Evolutionary conservation across 2,797 vertebrate species (phyloP).

Genomic region (Sternarchorhynchus goeldii): DNA sequence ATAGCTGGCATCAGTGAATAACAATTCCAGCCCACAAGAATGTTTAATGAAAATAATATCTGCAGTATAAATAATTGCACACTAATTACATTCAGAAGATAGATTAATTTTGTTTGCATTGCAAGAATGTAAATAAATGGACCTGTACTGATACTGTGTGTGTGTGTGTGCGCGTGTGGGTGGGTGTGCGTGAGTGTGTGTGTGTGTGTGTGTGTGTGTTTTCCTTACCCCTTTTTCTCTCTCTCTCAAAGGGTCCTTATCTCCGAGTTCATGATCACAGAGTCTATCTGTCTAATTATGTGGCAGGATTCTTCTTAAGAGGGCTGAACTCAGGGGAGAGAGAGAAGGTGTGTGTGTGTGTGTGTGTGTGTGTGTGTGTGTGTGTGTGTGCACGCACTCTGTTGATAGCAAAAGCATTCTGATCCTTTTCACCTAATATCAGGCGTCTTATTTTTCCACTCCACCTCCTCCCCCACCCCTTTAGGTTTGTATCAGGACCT

Average conservation of each 20-base stretch:
- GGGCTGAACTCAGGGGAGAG: conserved; percentile 61
- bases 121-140: conserved; percentile 46
- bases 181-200: conserved; percentile 28
- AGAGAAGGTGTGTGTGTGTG: not conserved
- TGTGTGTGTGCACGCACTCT: conserved; percentile 13
- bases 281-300: conserved; percentile 81
- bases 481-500: conserved; percentile 68
- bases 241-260: conserved; percentile 76
- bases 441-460: conserved; percentile 24
- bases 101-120: conserved; percentile 51
- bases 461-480: conserved; percentile 50
- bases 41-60: conserved; percentile 56
- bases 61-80: conserved; percentile 44
- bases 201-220: conserved; percentile 12
- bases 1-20: conserved; percentile 36
- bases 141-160: conserved; percentile 11
- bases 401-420: conserved; percentile 42
- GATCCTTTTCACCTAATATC: conserved; percentile 41
- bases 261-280: conserved; percentile 67
- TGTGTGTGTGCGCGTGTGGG: conserved; percentile 27
- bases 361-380: conserved; percentile 32
- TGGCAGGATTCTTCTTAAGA: conserved; percentile 72
- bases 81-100: conserved; percentile 34
- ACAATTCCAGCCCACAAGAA: conserved; percentile 50
- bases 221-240: conserved; percentile 49